Evolutionary conservation across 1,140 invertebrate species (phyloP).

Genomic region (Andrena cerasifolii): DNA sequence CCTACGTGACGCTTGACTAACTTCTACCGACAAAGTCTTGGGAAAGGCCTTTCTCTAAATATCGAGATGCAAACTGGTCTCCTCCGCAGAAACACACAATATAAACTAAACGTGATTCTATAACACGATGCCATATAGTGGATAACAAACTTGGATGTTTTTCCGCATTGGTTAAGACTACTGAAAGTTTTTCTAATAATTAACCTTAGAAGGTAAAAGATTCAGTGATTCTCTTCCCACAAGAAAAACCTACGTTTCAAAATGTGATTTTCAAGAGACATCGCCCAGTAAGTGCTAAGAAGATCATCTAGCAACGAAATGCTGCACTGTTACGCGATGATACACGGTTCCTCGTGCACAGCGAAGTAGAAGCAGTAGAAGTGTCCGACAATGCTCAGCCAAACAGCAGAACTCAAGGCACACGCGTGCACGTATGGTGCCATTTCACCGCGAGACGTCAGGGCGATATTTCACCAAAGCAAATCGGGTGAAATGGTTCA

Average conservation of each 20-base stretch:
- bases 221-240: no score
- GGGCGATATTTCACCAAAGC: conserved; percentile 69
- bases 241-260: no score
- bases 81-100: no score
- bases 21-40: not conserved
- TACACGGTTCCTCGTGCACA: not conserved
- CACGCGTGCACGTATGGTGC: conserved; percentile 44
- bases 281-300: not conserved
- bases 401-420: conserved; percentile 31
- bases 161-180: no score
- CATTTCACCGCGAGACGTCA: conserved; percentile 37
- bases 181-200: no score
- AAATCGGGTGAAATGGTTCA: conserved; percentile 75
- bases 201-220: no score
- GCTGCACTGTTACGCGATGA: not conserved
- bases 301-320: not conserved
- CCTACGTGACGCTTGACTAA: conserved; percentile 70
- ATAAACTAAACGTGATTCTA: no score
- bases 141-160: no score
- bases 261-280: not conserved
- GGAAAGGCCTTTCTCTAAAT: not conserved
- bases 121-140: no score
- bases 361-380: conserved; percentile 32
- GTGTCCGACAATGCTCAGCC: conserved; percentile 29
- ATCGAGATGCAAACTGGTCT: no score